phyloP scores from a whole-genome alignment of 1,140 invertebrate species.

The Ceratosolen solmsi region DNA sequence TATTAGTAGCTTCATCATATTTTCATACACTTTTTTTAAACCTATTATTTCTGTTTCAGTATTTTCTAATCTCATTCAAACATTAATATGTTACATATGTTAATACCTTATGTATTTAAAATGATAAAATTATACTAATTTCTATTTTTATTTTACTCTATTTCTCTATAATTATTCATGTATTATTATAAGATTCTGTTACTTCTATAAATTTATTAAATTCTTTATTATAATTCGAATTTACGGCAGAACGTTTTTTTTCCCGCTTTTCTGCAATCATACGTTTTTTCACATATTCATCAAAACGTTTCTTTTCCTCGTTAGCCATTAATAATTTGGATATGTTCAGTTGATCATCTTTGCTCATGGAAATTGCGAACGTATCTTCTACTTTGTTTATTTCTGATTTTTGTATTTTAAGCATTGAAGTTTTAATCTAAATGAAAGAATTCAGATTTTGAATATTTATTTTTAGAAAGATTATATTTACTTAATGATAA shows the following conservation, averaged over 20 bases:
- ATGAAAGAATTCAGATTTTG: slow-evolving; percentile 4
- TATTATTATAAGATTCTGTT: not conserved
- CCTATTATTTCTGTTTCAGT: too few relatives aligned
- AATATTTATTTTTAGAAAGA: not conserved
- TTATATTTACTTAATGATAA: not conserved
- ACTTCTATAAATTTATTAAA: not conserved
- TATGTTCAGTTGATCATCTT: slow-evolving; percentile 21
- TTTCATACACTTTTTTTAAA: too few relatives aligned
- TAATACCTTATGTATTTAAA: too few relatives aligned
- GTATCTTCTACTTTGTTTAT: not conserved
- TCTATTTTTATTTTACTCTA: too few relatives aligned
- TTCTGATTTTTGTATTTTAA: slow-evolving; percentile 14
- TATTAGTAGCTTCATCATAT: too few relatives aligned
- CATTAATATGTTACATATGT: too few relatives aligned
- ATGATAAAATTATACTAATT: too few relatives aligned
- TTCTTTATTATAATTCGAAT: slow-evolving; percentile 10
- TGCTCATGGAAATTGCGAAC: not conserved
- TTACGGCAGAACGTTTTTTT: not conserved
- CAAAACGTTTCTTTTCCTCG: slow-evolving; percentile 54
- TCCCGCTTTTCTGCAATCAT: slow-evolving; percentile 15
- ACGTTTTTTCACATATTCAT: slow-evolving; percentile 53
- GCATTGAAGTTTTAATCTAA: slow-evolving; percentile 55
- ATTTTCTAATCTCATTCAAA: too few relatives aligned
- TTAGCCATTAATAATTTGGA: not conserved
- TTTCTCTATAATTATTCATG: too few relatives aligned